Evolutionary conservation across 2,797 vertebrate species (phyloP), one percentile per base, ranked within the genome.

Genomic region (Delichon dasypus): DNA sequence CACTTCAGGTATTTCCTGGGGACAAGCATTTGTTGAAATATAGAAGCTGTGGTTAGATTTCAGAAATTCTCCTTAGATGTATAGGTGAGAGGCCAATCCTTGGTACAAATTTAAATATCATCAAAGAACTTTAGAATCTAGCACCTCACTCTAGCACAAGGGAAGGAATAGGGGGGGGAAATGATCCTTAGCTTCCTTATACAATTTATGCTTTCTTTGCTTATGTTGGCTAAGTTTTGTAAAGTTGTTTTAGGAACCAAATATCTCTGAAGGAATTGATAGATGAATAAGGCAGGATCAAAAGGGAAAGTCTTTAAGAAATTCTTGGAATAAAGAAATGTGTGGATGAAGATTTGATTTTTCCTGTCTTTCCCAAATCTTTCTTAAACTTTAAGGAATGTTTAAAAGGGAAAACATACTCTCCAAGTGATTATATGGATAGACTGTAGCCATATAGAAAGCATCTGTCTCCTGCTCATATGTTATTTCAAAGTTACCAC

Each of bases 101-200:
- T 58, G 53, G 75, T 40, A 80, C 29, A 71, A 80, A 88, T 89
- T 16, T 74, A 66, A 91, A 91, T 88, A 91, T 50, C 84, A 88
- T 90, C 91, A 95, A 94, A 96, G 91, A 91, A 74, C 61, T 89
- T 92, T 29, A 68, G 60, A 80, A 74, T 71, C 75, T 26, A 75
- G 34, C 23, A 77, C 34, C 32, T 89, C 42, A 26, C 36, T 79
- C 34, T 42, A 66, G 61, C 11, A 67, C 0, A 3, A 45, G 27
- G 16, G 12, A 90, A 78, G 51, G 20, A 88, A 81, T 11, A 78
- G 30, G 83, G 48, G 13, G 30, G n/a, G 75, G 87, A 73, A 73
- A 48, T 80, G 44, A 77, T 38, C 26, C 27, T 78, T 53, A 85
- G 9, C 10, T 91, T 44, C 16, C 13, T 83, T 91, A 68, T 36